Percentiles rank a stretch among this genome's conserved stretches.
These are phyloP conservation scores for Drosophila tristis DNA, from an alignment of 1,140 invertebrate genomes.

Conservation along the genomic window DNA sequence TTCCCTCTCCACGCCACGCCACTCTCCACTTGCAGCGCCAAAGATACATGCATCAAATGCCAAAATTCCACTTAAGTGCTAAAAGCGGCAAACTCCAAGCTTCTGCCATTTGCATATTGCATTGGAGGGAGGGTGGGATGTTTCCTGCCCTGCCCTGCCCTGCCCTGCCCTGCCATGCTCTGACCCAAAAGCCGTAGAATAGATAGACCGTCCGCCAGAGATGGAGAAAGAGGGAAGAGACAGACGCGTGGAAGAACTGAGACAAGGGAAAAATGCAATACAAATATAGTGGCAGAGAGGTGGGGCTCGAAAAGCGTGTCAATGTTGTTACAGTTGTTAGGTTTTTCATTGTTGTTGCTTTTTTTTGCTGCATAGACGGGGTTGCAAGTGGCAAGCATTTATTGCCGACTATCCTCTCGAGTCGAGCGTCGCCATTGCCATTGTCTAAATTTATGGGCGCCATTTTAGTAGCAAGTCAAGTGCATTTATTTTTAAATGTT, in stretches of 20 bases:
- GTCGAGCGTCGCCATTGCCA: conserved; percentile 46
- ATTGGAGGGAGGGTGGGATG: conserved; percentile 22
- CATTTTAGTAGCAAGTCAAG: conserved; percentile 72
- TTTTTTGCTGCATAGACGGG: conserved; percentile 9
- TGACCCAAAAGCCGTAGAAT: conserved; percentile 10
- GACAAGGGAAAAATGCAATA: conserved; percentile 27
- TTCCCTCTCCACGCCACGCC: not conserved
- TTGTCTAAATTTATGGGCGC: conserved; percentile 70
- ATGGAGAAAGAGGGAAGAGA: too few relatives aligned
- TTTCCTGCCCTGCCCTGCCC: conserved; percentile 17
- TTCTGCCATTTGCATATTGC: conserved; percentile 52
- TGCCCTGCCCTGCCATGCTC: not conserved
- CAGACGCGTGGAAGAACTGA: not conserved
- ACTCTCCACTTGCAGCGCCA: conserved; percentile 4
- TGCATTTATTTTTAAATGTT: conserved; percentile 75
- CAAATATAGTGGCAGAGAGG: conserved; percentile 33
- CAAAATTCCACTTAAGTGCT: conserved; percentile 74
- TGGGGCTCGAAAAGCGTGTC: conserved; percentile 57
- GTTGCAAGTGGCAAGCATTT: conserved; percentile 68
- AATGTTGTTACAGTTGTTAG: conserved; percentile 38
- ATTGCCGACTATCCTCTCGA: conserved; percentile 63
- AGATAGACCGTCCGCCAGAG: too few relatives aligned
- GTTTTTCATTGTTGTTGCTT: conserved; percentile 4
- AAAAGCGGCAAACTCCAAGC: conserved; percentile 45
- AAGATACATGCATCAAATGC: conserved; percentile 66